Percentiles rank a stretch among this genome's conserved stretches.
phyloP scores from a whole-genome alignment of 2,797 vertebrate species.

The Sebastes kiyomatsui region DNA sequence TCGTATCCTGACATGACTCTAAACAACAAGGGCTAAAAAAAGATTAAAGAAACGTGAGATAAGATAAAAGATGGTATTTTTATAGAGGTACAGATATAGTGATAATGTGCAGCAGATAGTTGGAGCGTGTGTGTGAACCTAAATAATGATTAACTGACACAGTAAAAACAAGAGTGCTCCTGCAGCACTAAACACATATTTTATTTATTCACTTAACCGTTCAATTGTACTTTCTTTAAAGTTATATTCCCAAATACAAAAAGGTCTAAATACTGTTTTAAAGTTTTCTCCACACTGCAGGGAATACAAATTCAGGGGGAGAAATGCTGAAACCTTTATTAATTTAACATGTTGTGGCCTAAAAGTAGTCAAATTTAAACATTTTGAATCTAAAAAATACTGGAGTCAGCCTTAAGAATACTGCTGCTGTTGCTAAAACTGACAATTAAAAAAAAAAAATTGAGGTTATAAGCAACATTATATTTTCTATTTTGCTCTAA shows the following conservation, averaged over 20 bases:
- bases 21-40: neutral
- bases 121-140: neutral
- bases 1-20: neutral
- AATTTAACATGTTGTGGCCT: neutral
- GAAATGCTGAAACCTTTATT: neutral
- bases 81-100: neutral
- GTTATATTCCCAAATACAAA: neutral
- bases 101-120: neutral
- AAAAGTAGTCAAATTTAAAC: neutral
- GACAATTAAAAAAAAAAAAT: neutral
- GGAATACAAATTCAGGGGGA: neutral
- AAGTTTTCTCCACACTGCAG: neutral
- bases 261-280: neutral
- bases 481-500: neutral
- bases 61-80: neutral
- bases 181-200: neutral
- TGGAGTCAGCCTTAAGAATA: neutral
- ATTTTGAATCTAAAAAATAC: neutral
- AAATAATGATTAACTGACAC: neutral
- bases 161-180: neutral
- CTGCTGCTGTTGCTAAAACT: neutral
- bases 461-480: neutral
- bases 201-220: neutral
- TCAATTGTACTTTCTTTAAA: neutral
- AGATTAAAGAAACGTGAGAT: conserved; percentile 23